Percentiles rank a stretch among this genome's conserved stretches.
Conservation (phyloP, 2,888 invertebrate genomes). For the Drosophila vallismaia region DNA sequence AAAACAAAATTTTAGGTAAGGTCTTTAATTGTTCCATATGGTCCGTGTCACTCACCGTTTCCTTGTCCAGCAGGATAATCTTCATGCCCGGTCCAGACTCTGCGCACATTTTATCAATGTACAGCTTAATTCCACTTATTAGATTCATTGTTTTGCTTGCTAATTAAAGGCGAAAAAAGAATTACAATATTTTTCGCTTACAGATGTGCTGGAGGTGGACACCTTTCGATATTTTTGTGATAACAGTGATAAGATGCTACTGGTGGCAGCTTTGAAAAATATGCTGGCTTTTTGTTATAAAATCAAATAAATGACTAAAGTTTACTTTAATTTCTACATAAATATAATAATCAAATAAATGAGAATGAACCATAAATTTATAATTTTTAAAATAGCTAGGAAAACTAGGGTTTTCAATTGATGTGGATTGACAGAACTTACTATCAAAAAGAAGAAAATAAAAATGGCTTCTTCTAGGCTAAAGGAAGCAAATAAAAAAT, state of each 20-base stretch:
- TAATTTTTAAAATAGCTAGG: too few species aligned
- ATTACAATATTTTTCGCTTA: conserved; percentile 21
- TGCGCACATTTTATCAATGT: conserved; percentile 98
- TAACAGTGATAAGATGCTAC: conserved; percentile 4
- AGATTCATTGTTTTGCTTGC: conserved; percentile 89
- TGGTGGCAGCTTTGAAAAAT: too few species aligned
- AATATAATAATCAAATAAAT: too few species aligned
- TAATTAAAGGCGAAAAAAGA: conserved; percentile 1
- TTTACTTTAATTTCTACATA: background rate
- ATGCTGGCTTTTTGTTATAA: background rate
- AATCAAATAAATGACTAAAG: background rate
- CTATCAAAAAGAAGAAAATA: too few species aligned
- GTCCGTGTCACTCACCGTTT: conserved; percentile 89
- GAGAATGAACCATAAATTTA: too few species aligned
- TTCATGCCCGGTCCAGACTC: conserved; percentile 99
- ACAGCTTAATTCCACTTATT: conserved; percentile 95
- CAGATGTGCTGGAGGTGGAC: conserved; percentile 22
- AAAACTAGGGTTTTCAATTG: too few species aligned
- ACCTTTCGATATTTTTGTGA: conserved; percentile 11
- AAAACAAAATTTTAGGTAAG: conserved; percentile 70
- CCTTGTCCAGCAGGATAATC: conserved; percentile 98
- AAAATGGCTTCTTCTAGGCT: too few species aligned
- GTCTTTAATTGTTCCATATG: background rate
- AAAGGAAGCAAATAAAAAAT: too few species aligned
- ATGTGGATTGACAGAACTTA: too few species aligned